phyloP scores from a whole-genome alignment of 2,113 vertebrate genomes.

The Sturnus vulgaris region DNA sequence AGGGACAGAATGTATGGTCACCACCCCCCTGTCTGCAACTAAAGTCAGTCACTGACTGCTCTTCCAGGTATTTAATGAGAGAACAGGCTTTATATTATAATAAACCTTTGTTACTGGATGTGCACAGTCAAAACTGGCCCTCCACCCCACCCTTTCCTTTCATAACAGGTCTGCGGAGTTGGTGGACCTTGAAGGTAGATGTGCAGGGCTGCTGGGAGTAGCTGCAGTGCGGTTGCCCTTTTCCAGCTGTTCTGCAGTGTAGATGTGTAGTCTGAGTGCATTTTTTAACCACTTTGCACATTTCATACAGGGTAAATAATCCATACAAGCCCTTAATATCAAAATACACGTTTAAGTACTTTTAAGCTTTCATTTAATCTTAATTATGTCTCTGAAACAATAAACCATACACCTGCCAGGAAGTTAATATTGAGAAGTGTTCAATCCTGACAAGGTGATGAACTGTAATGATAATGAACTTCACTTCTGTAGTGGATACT shows the following conservation, averaged over 20 bases:
- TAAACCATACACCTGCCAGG: neutral
- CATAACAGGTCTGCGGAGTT: neutral
- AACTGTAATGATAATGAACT: neutral
- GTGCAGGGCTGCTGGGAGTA: neutral
- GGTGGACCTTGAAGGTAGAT: neutral
- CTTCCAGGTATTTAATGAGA: neutral
- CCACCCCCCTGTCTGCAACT: neutral
- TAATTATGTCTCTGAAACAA: conserved; percentile 9
- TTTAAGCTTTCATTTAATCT: neutral
- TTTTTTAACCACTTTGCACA: neutral
- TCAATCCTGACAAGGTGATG: neutral
- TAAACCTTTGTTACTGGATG: neutral
- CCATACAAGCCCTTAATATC: neutral
- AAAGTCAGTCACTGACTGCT: neutral
- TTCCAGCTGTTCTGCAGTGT: neutral
- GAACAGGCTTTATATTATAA: neutral
- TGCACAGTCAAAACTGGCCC: neutral
- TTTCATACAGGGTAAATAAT: neutral
- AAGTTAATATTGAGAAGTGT: neutral
- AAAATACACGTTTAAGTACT: neutral
- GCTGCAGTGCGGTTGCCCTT: neutral
- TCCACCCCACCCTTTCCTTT: neutral
- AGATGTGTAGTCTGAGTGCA: neutral
- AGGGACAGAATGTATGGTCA: neutral
- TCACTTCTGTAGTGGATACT: neutral